Base-by-base conservation (phyloP, 2,797 vertebrate genomes). In the Parambassis ranga region DNA sequence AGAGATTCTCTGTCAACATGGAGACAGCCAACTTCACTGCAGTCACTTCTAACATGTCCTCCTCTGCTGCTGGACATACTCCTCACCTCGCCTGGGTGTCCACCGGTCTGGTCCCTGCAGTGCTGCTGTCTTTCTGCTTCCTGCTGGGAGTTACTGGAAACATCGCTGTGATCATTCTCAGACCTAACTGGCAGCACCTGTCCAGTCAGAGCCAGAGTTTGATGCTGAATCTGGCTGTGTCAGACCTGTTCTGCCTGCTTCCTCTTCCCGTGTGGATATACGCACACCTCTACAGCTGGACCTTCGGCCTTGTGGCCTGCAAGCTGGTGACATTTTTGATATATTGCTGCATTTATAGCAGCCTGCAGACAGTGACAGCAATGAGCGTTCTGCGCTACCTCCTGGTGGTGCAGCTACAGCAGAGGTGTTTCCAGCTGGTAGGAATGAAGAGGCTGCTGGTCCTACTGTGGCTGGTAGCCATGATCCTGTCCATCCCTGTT, bases 101-200 rank as follows among this genome's bases (percentile, higher is more conserved):
- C 3, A 13, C 0, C 0, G 0, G 1, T 20, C 10, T 67, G 26
- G 8, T 30, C 3, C 3, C 70, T 22, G 49, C 2, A 0, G 14
- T 64, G 10, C 1, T 78, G 6, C 1, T 78, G 49, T 38, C 33
- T 1, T 0, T 85, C 14, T 88, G 82, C 31, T 82, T 77, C 2
- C 27, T 77, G 9, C 32, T 90, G 47, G 86, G 86, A 52, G 46
- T 88, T 20, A 85, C 85, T 37, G 85, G 81, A 39, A 92, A 92
- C 59, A 13, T 82, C 0, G 35, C 65, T 1, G 80, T 83, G 9
- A 49, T 85, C 7, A 4, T 75, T 24, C 64, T 87, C 42, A 38
- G 13, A 39, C 47, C 65, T 19, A 73, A 73, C 36, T 64, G 65
- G 44, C 37, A 83, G 38, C 63, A 78, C 5, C 10, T 79, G 31